A percentile compares a stretch with the other conserved stretches of the same genome.
These are phyloP conservation scores for Tupaia chinensis DNA, from an alignment of 2,113 vertebrate species.

Conservation along the genomic window DNA sequence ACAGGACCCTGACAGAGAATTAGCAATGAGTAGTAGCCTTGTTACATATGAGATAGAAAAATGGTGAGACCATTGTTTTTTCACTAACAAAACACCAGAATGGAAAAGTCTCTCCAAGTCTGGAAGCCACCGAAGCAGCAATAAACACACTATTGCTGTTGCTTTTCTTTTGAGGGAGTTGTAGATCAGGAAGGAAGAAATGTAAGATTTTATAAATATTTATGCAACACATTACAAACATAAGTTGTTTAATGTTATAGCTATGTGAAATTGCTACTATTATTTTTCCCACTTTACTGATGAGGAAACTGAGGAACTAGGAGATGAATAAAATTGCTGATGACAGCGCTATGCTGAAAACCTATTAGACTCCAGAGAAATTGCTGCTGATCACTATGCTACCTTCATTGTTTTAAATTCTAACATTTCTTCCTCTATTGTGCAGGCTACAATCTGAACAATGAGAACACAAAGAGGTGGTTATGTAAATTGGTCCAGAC, in stretches of 20 bases:
- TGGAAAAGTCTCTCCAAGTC: not conserved
- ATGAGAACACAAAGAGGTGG: not conserved
- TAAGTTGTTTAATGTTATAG: not conserved
- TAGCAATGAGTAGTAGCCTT: not conserved
- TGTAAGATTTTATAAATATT: not conserved
- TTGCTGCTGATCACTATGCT: not conserved
- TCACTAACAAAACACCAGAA: not conserved
- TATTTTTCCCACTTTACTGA: constrained; percentile 13
- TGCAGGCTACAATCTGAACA: not conserved
- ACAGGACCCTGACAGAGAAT: not conserved
- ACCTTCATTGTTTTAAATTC: not conserved
- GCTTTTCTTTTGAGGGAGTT: not conserved
- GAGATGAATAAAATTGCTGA: not conserved
- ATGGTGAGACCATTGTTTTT: not conserved
- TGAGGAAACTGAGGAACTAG: not conserved
- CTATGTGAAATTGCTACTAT: not conserved
- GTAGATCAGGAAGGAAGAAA: not conserved
- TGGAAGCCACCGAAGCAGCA: not conserved
- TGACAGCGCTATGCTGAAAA: not conserved
- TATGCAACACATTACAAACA: not conserved
- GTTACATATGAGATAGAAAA: not conserved
- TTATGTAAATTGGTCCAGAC: too few relatives aligned
- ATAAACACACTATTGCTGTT: not conserved
- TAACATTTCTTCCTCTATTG: not conserved
- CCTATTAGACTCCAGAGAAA: not conserved